phyloP scores from a whole-genome alignment of 2,797 vertebrate genomes.

The Prionace glauca region DNA sequence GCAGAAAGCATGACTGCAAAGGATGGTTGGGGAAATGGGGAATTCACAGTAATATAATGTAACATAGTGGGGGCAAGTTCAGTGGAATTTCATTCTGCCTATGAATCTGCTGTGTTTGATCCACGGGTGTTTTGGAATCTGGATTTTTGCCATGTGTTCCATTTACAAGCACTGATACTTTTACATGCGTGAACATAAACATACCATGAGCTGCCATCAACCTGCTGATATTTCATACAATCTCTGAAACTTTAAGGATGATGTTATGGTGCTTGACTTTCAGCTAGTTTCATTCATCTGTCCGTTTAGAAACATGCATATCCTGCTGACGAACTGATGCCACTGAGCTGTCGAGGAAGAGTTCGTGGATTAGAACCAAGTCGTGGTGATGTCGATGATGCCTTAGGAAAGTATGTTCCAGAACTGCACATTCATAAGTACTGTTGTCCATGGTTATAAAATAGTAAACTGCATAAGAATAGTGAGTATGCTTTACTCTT shows the following conservation, averaged over 20 bases:
- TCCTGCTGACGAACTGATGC: constrained; percentile 74
- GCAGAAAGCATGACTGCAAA: neutral
- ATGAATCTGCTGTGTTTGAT: neutral
- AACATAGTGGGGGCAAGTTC: neutral
- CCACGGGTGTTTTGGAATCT: neutral
- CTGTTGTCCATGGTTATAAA: neutral
- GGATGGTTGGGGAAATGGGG: neutral
- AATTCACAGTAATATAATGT: neutral
- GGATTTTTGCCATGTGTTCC: neutral
- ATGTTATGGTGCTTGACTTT: neutral
- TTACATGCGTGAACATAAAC: neutral
- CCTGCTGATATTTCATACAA: neutral
- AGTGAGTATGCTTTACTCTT: neutral
- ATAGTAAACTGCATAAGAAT: neutral
- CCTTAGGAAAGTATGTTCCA: constrained; percentile 65
- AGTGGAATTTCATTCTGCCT: neutral
- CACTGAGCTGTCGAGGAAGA: constrained; percentile 67
- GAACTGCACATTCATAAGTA: neutral
- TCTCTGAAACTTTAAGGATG: neutral
- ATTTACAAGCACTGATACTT: neutral
- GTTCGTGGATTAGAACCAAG: constrained; percentile 70
- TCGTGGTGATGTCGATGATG: constrained; percentile 70
- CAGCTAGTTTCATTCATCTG: constrained; percentile 40
- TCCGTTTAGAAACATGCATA: constrained; percentile 66
- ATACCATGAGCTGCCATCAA: neutral